Percentiles rank a stretch among this genome's conserved stretches.
Evolutionary conservation across 2,888 invertebrate species (phyloP).

Genomic region (Pimpla rufipes): DNA sequence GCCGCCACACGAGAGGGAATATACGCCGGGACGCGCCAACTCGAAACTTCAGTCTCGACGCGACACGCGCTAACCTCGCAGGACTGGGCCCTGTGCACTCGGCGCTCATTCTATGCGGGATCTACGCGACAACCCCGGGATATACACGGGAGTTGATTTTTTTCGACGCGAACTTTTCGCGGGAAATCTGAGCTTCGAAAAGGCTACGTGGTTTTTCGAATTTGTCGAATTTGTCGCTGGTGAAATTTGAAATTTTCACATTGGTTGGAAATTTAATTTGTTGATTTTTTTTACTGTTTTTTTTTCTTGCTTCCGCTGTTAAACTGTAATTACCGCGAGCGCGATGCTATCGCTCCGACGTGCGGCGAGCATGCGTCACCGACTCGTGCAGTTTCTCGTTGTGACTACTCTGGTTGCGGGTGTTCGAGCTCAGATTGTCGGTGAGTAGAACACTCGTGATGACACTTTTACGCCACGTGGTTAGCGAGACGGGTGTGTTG

Average conservation of each 20-base stretch:
- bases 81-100: conserved; percentile 41
- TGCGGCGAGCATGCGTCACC: conserved; percentile 70
- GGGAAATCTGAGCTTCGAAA: too few species aligned
- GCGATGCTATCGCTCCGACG: conserved; percentile 71
- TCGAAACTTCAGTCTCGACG: conserved; percentile 83
- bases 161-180: too few species aligned
- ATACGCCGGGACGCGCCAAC: conserved; percentile 79
- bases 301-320: not conserved
- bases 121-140: too few species aligned
- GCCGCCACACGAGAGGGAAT: conserved; percentile 73
- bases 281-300: not conserved
- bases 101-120: too few species aligned
- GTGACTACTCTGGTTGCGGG: conserved; percentile 75
- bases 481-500: not conserved
- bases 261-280: not conserved
- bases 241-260: too few species aligned
- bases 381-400: conserved; percentile 75
- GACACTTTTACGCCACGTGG: conserved; percentile 5
- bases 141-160: too few species aligned
- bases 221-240: too few species aligned
- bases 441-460: conserved; percentile 76
- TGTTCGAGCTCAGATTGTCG: conserved; percentile 80
- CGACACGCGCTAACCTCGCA: conserved; percentile 81
- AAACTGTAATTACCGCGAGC: conserved; percentile 50
- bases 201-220: too few species aligned